phyloP scores from a whole-genome alignment of 1,140 invertebrate species.

The Neotoxoptera formosana region DNA sequence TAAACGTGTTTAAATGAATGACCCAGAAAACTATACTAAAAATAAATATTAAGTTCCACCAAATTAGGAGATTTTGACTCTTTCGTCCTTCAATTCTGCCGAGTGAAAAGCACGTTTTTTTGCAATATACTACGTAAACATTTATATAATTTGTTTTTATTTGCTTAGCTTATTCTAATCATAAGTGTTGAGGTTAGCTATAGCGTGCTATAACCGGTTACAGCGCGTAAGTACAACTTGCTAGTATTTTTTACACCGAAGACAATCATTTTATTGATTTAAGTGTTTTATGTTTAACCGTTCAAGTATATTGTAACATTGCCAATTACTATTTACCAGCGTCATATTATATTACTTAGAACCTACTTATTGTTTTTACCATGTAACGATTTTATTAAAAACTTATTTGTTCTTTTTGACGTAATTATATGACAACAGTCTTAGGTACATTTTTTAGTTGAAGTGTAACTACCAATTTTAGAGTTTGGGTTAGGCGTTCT shows the following conservation, averaged over 20 bases:
- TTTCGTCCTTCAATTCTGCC: not conserved
- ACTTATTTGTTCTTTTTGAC: not conserved
- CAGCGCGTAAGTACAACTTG: not conserved
- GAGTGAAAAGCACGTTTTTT: not conserved
- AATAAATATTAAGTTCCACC: not conserved
- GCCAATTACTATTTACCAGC: too few relatives aligned
- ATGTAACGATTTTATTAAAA: not conserved
- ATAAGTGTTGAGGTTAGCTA: not conserved
- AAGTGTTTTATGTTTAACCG: not conserved
- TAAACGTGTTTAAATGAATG: not conserved
- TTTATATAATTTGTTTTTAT: constrained; percentile 1
- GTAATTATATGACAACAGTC: not conserved
- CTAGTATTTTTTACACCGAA: not conserved
- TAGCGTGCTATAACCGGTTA: too few relatives aligned
- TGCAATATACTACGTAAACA: not conserved
- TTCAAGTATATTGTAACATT: not conserved
- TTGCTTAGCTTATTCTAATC: not conserved
- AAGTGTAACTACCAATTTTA: not conserved
- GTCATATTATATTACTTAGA: not conserved
- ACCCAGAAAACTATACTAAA: not conserved
- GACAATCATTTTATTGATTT: not conserved
- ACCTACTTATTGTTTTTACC: not conserved
- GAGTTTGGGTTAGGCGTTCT: not conserved
- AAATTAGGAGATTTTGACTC: constrained; percentile 5
- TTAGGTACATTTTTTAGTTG: not conserved